These are phyloP conservation scores for Nyctibius bracteatus DNA, from an alignment of 2,113 vertebrate species.

Conservation along the genomic window DNA sequence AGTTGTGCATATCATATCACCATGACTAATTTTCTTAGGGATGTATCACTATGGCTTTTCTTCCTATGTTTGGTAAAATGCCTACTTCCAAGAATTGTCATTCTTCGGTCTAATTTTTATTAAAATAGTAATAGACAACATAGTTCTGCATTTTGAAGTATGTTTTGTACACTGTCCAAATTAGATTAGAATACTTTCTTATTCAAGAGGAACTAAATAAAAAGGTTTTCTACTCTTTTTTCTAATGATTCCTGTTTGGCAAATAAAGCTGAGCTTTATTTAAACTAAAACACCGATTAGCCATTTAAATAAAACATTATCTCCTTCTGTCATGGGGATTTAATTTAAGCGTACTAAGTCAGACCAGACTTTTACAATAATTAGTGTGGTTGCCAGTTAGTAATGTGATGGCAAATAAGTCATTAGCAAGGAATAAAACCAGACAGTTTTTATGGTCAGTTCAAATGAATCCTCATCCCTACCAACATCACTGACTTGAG, in stretches of 20 bases:
- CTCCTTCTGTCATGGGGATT: not conserved
- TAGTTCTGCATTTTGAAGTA: not conserved
- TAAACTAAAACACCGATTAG: not conserved
- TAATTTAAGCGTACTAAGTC: not conserved
- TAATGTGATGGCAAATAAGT: not conserved
- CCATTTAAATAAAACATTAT: slow-evolving; percentile 18
- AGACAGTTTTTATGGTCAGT: not conserved
- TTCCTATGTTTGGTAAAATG: not conserved
- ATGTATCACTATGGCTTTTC: not conserved
- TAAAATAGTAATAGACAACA: not conserved
- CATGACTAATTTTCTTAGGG: not conserved
- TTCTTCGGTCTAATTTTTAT: not conserved
- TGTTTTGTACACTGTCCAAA: not conserved
- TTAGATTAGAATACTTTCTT: not conserved
- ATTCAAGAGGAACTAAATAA: not conserved
- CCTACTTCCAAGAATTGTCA: not conserved
- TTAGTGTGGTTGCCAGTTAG: not conserved
- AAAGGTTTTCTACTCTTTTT: not conserved
- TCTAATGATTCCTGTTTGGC: not conserved
- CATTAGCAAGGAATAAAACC: not conserved
- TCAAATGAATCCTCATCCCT: not conserved
- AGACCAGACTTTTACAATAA: not conserved
- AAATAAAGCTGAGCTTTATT: slow-evolving; percentile 28
- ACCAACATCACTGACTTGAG: not conserved
- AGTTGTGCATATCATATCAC: not conserved